A percentile compares a stretch with the other conserved stretches of the same genome.
Conservation (phyloP, 2,113 vertebrate genomes). For the Indri indri region DNA sequence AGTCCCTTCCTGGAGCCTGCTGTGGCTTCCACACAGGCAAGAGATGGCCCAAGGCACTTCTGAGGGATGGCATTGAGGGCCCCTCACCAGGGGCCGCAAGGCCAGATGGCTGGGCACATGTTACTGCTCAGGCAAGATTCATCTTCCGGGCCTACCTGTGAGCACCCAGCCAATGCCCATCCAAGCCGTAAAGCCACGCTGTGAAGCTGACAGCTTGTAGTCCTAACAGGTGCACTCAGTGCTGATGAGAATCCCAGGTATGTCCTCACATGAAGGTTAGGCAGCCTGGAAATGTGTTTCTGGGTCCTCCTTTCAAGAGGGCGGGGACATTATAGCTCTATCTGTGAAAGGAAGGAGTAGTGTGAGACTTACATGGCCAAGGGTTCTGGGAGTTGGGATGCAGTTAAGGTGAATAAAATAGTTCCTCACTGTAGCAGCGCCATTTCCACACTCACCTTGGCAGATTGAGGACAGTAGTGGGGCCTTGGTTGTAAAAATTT, state of each 20-base stretch:
- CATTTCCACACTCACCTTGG: not conserved
- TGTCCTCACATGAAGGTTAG: not conserved
- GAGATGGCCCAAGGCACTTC: not conserved
- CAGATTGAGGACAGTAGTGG: not conserved
- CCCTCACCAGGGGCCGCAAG: not conserved
- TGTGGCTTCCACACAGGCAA: not conserved
- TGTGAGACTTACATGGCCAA: not conserved
- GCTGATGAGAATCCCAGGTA: not conserved
- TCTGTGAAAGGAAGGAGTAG: not conserved
- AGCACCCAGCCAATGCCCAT: not conserved
- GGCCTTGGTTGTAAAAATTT: not conserved
- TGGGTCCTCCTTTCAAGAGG: not conserved
- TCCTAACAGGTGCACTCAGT: not conserved
- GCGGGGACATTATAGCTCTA: not conserved
- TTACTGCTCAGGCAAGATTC: not conserved
- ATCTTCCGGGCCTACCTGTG: not conserved
- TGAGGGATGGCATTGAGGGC: not conserved
- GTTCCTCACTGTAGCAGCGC: not conserved
- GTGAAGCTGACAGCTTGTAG: not conserved
- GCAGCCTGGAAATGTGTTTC: not conserved
- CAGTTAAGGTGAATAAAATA: not conserved
- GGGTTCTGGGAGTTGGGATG: not conserved
- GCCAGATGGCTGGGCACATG: not conserved
- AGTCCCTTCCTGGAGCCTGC: not conserved
- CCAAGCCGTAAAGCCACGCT: rapidly evolving